These are phyloP conservation scores for Cebidichthys violaceus DNA, from an alignment of 2,113 vertebrate species.

Conservation along the genomic window DNA sequence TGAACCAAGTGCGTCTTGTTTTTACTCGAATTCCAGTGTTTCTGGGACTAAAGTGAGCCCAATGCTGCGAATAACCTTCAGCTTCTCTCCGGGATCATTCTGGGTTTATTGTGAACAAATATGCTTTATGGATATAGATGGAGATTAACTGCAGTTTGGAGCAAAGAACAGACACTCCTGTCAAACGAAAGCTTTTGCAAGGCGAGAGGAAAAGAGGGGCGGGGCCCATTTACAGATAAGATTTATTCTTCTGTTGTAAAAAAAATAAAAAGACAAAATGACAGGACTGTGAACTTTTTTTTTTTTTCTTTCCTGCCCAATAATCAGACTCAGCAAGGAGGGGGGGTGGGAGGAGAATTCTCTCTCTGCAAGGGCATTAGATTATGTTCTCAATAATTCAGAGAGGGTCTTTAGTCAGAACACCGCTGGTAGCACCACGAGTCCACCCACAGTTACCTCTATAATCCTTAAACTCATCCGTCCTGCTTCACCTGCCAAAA, in stretches of 20 bases:
- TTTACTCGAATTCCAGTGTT: not conserved
- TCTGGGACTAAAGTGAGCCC: not conserved
- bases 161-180: constrained; percentile 51
- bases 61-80: constrained; percentile 72
- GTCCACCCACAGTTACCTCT: constrained; percentile 32
- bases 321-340: constrained; percentile 49
- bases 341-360: constrained; percentile 24
- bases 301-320: constrained; percentile 53
- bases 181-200: constrained; percentile 54
- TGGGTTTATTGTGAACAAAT: constrained; percentile 74
- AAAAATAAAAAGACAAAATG: constrained; percentile 44
- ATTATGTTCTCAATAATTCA: constrained; percentile 81
- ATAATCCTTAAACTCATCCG: constrained; percentile 50
- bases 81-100: constrained; percentile 58
- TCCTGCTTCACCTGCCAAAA: constrained; percentile 47
- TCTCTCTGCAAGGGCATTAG: constrained; percentile 79
- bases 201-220: constrained; percentile 22
- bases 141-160: constrained; percentile 59
- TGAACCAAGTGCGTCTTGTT: not conserved
- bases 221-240: constrained; percentile 79
- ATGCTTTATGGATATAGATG: constrained; percentile 71
- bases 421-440: constrained; percentile 23
- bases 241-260: constrained; percentile 64
- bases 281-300: constrained; percentile 61
- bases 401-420: constrained; percentile 66